Base-by-base conservation (phyloP, 2,888 invertebrate genomes). In the Noctua janthe region DNA sequence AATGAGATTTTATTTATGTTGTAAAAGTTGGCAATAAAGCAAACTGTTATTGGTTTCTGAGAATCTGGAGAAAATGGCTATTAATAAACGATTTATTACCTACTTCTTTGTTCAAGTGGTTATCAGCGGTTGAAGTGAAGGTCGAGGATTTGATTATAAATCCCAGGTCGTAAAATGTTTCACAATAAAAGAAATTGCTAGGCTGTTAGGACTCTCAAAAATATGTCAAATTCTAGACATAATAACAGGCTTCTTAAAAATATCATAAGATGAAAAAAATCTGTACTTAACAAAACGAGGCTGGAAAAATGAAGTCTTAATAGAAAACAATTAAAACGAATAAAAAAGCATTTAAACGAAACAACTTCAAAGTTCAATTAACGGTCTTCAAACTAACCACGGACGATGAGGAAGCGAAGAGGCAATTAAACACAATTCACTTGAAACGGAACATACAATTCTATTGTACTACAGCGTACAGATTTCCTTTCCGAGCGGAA, bases 401-500 rank as follows among this genome's bases (percentile, higher is more conserved):
- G 35, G 72, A 47, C 73, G 67, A 76, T 17, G 51, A 82, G 91
- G 91, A 90, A 91, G 85, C 54, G 64, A 54, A 84, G 71, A 77
- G 54, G 83, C 79, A 83, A 90, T 90, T 87, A 85, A 78, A 90
- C 59, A 85, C 84, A 83, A 87, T 89, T 78, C 67, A 84, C 74
- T 81, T 75, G 74, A 83, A 86, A 87, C 79, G 79, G 80, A 86
- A 88, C 82, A 83, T 77, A 82, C 83, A 87, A 89, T 87, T 87
- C 79, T 78, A 87, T 86, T 88, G 84, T 90, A 83, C 71, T 81
- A 88, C 85, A 83, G 88, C 76, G 51, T 84, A 87, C 84, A 86
- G 89, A 90, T 92, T 91, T 92, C 89, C 90, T 88, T 91, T 88
- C 76, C 74, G 84, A 87, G 88, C 89, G 91, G 91, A 92, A 90